These are phyloP conservation scores for Puntigrus tetrazona DNA, from an alignment of 2,113 vertebrate genomes.

Conservation along the genomic window DNA sequence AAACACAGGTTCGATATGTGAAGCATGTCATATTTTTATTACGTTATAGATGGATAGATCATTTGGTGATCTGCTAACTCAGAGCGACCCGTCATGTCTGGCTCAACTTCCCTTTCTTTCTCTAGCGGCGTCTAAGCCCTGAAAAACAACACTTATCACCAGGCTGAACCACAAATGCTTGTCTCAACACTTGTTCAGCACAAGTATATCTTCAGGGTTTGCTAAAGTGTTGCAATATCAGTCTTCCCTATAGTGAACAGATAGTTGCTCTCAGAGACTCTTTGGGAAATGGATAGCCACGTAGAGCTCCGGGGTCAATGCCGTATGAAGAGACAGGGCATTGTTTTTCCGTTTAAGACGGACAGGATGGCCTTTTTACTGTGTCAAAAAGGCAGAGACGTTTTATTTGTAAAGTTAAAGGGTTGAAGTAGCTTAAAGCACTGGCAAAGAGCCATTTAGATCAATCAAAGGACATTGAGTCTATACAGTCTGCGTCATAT, in stretches of 20 bases:
- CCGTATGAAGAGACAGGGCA: background rate
- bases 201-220: background rate
- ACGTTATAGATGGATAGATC: too few relatives aligned
- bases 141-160: background rate
- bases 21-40: too few relatives aligned
- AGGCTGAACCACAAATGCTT: background rate
- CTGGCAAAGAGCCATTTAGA: background rate
- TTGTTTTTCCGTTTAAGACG: too few relatives aligned
- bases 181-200: constrained; percentile 8
- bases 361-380: too few relatives aligned
- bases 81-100: background rate
- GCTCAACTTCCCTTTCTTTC: background rate
- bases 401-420: background rate
- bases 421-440: background rate
- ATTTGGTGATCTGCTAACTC: background rate
- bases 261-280: background rate
- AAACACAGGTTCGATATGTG: too few relatives aligned
- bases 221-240: background rate
- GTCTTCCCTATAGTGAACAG: background rate
- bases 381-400: background rate
- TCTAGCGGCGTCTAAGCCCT: background rate
- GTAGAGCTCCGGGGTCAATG: background rate
- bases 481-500: constrained; percentile 10
- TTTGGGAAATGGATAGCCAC: constrained; percentile 12
- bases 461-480: background rate